Conservation (phyloP, 2,113 vertebrate species). For the Salvator merianae region DNA sequence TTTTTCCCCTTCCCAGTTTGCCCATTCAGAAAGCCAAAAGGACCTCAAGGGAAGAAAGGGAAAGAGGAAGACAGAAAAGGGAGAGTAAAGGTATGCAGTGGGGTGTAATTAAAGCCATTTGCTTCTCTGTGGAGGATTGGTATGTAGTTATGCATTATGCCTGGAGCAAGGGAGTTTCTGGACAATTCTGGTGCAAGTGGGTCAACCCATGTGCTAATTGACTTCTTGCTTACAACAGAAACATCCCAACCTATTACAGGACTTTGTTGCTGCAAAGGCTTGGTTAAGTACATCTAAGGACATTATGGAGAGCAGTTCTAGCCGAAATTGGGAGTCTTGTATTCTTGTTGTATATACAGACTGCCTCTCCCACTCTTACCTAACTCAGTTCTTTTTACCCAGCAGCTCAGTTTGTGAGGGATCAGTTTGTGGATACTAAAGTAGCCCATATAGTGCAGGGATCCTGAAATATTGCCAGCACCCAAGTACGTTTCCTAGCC, state of each 20-base stretch:
- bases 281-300: background rate
- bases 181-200: constrained; percentile 6
- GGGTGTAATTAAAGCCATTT: background rate
- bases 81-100: background rate
- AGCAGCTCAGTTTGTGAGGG: background rate
- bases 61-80: background rate
- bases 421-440: background rate
- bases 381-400: background rate
- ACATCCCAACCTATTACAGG: constrained; percentile 5
- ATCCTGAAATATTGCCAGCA: too few relatives aligned
- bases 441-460: background rate
- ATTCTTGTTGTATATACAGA: background rate
- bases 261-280: background rate
- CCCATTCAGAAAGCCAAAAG: background rate
- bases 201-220: background rate
- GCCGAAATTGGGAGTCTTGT: background rate
- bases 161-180: constrained; percentile 25
- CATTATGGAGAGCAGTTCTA: background rate
- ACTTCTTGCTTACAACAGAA: constrained; percentile 6
- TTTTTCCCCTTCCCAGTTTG: background rate
- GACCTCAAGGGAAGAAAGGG: constrained; percentile 17
- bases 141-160: constrained; percentile 7
- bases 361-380: too few relatives aligned
- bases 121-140: background rate
- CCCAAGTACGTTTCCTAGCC: too few relatives aligned